Evolutionary conservation across 1,140 invertebrate genomes (phyloP), one percentile per base, ranked within the genome.

Genomic region (Bombus pyrosoma): DNA sequence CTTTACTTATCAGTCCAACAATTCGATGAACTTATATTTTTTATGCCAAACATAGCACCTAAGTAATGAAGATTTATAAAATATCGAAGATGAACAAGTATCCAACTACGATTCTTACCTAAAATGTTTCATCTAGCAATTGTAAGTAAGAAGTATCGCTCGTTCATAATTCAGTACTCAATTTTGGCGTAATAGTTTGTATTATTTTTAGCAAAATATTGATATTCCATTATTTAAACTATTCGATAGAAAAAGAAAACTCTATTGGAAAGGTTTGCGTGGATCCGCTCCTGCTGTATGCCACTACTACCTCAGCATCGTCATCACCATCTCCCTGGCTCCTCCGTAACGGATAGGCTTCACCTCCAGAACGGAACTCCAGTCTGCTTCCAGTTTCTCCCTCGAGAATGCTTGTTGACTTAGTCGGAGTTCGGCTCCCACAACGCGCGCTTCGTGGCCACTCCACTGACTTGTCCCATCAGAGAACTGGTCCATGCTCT

Each of bases 261-360:
- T 75, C 69, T 82, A 62, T 81, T 22, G 72, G 47, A 39, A 34
- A 71, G 68, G 28, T 53, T 79, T 12, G 75, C 75, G 57, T 80
- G 59, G 62, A 59, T 90, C 89, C 89, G 89, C 69, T 88, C 89
- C 89, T 90, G 89, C 43, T 84, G 71, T 82, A 78, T 66, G 83
- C 83, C 89, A 87, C 89, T 86, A 87, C 89, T 86, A 87, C 88
- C 89, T 87, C 86, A 79, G 88, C 89, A 90, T 90, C 89, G 89
- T 90, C 89, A 88, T 90, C 89, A 90, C 89, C 89, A 88, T 90
- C 89, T 90, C 89, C 81, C 89, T 81, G 89, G 77, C 81, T 90
- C 87, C 89, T 90, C 80, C 87, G 89, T 90, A 90, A 90, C 89
- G 89, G 89, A 90, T 90, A 90, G 89, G 89, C 89, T 90, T 90